Conservation (phyloP, 2,797 vertebrate species). For the Gymnocypris eckloni region DNA sequence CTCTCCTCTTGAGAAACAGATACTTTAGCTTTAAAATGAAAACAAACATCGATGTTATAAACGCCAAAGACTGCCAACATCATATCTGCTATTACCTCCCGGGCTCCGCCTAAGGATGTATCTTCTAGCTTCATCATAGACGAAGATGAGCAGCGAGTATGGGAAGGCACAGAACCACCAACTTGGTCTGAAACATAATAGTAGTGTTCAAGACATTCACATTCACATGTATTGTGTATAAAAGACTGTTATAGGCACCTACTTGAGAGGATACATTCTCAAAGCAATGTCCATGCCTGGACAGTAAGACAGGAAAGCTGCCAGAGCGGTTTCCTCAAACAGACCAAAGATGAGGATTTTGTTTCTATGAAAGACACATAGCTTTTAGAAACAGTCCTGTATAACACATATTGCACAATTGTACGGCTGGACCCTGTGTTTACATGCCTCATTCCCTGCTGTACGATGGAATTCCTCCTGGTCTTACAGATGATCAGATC, state of each 20-base stretch:
- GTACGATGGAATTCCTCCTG: slow-evolving; percentile 94
- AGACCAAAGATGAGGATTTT: slow-evolving; percentile 98
- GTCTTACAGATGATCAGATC: slow-evolving; percentile 98
- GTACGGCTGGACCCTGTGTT: not conserved
- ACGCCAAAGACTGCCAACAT: not conserved
- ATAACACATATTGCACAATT: not conserved
- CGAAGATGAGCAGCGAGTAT: slow-evolving; percentile 95
- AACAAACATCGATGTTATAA: slow-evolving; percentile 2
- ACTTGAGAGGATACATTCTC: slow-evolving; percentile 98
- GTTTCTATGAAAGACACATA: slow-evolving; percentile 80
- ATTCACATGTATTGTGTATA: no score
- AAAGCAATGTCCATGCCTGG: slow-evolving; percentile 94
- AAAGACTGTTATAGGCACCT: slow-evolving; percentile 66
- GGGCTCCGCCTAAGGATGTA: slow-evolving; percentile 93
- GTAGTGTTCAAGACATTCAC: not conserved
- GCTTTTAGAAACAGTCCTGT: not conserved
- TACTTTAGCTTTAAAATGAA: slow-evolving; percentile 16
- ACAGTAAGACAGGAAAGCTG: slow-evolving; percentile 95
- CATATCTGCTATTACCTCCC: slow-evolving; percentile 83
- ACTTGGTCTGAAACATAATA: slow-evolving; percentile 77
- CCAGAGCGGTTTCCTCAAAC: slow-evolving; percentile 94
- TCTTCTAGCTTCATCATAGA: slow-evolving; percentile 94
- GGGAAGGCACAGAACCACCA: slow-evolving; percentile 99
- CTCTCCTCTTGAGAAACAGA: not conserved
- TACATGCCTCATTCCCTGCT: slow-evolving; percentile 96